Conservation (phyloP, 2,113 vertebrate species). For the Australoheros scitulus region DNA sequence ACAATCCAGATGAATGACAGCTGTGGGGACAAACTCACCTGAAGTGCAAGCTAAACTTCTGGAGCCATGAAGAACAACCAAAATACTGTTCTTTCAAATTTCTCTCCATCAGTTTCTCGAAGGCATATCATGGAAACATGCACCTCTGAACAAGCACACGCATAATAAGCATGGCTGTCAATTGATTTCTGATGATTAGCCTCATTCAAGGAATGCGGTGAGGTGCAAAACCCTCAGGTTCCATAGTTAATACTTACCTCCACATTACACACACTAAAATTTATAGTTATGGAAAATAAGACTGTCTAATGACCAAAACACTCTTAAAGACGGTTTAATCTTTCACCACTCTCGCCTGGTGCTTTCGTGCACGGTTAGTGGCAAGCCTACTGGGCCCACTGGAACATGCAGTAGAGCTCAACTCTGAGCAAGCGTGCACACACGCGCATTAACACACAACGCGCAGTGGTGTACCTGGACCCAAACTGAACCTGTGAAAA, state of each 20-base stretch:
- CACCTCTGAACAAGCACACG: no score
- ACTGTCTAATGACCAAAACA: slow-evolving; percentile 7
- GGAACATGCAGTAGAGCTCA: slow-evolving; percentile 57
- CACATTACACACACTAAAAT: background rate
- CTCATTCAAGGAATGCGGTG: background rate
- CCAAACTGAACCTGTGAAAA: slow-evolving; percentile 97
- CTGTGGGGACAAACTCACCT: rapidly evolving
- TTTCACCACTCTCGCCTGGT: slow-evolving; percentile 7
- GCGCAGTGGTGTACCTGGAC: slow-evolving; percentile 91
- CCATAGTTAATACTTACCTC: background rate
- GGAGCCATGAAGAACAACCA: background rate
- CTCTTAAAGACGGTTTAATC: background rate
- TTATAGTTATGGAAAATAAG: background rate
- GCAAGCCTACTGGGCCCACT: slow-evolving; percentile 42
- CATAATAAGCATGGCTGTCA: background rate
- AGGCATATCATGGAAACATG: background rate
- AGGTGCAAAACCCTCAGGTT: background rate
- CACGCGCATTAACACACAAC: slow-evolving; percentile 68
- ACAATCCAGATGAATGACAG: background rate
- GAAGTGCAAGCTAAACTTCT: background rate
- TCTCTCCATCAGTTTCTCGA: background rate
- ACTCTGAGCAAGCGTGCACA: slow-evolving; percentile 50
- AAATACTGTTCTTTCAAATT: background rate
- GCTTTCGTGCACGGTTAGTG: slow-evolving; percentile 55
- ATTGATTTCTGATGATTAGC: background rate